Evolutionary conservation across 2,888 invertebrate species (phyloP).

Genomic region (Marasmarcha lunaedactyla): DNA sequence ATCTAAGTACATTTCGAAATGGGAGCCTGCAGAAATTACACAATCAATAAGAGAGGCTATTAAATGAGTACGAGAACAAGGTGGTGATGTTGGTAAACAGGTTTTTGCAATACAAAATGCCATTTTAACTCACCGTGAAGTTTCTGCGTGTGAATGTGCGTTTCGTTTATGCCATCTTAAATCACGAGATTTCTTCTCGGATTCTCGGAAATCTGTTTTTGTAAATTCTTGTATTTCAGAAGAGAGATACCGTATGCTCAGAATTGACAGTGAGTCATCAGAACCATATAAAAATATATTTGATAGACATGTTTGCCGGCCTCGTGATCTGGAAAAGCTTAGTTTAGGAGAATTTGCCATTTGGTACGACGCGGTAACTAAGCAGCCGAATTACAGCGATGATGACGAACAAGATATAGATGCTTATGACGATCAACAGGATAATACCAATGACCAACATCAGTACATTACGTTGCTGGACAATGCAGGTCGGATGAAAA

Average conservation of each 20-base stretch:
- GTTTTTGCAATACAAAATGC: slow-evolving; percentile 6
- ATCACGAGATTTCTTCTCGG: slow-evolving; percentile 3
- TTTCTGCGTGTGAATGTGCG: slow-evolving; percentile 14
- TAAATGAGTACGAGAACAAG: not conserved
- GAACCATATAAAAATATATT: slow-evolving; percentile 5
- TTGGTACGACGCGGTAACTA: slow-evolving; percentile 1
- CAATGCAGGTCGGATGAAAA: too few species aligned
- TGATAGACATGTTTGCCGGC: slow-evolving; percentile 4
- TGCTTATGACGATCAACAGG: slow-evolving; percentile 2
- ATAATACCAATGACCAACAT: not conserved
- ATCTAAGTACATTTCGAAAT: slow-evolving; percentile 1
- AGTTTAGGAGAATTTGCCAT: slow-evolving; percentile 7
- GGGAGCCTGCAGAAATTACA: not conserved
- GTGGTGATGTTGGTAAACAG: slow-evolving; percentile 4
- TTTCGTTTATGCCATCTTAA: slow-evolving; percentile 14
- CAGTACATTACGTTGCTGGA: not conserved
- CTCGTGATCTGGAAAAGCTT: slow-evolving; percentile 1
- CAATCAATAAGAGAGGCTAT: slow-evolving; percentile 1
- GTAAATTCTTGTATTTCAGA: slow-evolving; percentile 2
- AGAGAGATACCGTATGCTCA: slow-evolving; percentile 3
- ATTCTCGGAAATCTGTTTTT: slow-evolving; percentile 6
- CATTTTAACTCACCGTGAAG: slow-evolving; percentile 9
- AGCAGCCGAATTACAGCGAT: not conserved
- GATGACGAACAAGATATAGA: slow-evolving; percentile 3
- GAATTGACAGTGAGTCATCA: slow-evolving; percentile 3